Percentiles rank a stretch among this genome's conserved stretches.
Evolutionary conservation across 2,797 vertebrate species (phyloP).

Genomic region (Agapornis canus): DNA sequence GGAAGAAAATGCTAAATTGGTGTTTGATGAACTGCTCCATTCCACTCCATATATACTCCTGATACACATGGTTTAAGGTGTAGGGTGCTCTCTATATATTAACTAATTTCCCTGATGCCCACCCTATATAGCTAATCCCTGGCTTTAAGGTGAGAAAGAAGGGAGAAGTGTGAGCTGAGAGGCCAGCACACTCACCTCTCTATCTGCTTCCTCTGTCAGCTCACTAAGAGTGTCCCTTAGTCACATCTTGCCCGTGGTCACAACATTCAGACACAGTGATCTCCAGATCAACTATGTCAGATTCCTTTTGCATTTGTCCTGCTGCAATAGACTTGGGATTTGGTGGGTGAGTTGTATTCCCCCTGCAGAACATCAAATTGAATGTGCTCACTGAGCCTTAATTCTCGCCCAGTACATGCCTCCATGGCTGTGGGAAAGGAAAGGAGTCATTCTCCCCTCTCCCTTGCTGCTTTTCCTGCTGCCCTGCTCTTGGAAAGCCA

Average conservation of each 20-base stretch:
- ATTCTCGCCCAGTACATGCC: accelerated
- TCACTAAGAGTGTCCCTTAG: neutral
- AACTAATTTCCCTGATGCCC: neutral
- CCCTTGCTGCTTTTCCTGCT: neutral
- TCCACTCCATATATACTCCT: neutral
- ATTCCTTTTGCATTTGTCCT: neutral
- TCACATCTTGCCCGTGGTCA: neutral
- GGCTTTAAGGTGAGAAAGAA: neutral
- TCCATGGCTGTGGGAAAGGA: neutral
- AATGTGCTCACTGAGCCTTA: neutral
- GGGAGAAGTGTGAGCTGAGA: neutral
- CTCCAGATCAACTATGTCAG: accelerated
- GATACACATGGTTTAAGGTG: accelerated
- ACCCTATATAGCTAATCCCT: accelerated
- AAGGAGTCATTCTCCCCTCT: neutral
- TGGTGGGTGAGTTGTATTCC: accelerated
- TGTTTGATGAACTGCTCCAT: neutral
- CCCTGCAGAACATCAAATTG: neutral
- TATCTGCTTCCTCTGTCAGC: neutral
- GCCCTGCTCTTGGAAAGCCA: neutral
- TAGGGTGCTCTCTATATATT: neutral
- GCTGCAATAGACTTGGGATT: neutral
- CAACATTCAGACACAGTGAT: accelerated
- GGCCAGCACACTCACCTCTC: neutral
- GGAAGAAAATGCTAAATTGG: neutral